These are phyloP conservation scores for Corythoichthys intestinalis DNA, from an alignment of 2,113 vertebrate genomes.

Conservation along the genomic window DNA sequence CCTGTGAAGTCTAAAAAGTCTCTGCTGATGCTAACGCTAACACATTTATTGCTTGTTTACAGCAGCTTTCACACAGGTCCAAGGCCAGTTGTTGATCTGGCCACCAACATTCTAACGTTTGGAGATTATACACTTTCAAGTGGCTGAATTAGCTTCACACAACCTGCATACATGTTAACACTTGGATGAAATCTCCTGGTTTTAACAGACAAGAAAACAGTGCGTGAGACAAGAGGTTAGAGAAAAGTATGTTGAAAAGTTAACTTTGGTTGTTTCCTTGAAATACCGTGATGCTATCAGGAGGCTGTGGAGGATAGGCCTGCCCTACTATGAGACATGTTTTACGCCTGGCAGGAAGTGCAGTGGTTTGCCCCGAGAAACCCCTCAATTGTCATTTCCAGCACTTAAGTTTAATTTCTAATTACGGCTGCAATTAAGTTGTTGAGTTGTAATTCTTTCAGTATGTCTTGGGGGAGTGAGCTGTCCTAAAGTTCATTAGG, in stretches of 20 bases:
- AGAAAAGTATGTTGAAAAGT: slow-evolving; percentile 26
- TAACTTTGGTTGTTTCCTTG: slow-evolving; percentile 25
- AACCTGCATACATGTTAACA: slow-evolving; percentile 29
- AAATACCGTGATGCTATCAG: slow-evolving; percentile 39
- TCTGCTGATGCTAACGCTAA: slow-evolving; percentile 32
- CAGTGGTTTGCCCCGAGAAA: slow-evolving; percentile 12
- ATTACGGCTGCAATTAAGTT: slow-evolving; percentile 52
- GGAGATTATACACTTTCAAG: background rate
- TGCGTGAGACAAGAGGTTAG: slow-evolving; percentile 12
- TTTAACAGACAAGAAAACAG: slow-evolving; percentile 8
- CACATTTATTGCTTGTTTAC: slow-evolving; percentile 21
- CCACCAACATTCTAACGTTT: background rate
- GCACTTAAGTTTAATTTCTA: slow-evolving; percentile 39
- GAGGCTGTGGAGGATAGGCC: background rate
- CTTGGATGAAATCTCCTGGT: slow-evolving; percentile 24
- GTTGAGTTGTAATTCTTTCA: slow-evolving; percentile 53
- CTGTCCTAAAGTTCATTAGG: slow-evolving; percentile 29
- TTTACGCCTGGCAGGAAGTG: slow-evolving; percentile 23
- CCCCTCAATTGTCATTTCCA: slow-evolving; percentile 40
- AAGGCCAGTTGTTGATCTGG: background rate
- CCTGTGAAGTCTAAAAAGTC: slow-evolving; percentile 39
- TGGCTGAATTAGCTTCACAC: slow-evolving; percentile 35
- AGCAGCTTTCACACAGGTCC: background rate
- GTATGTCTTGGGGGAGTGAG: slow-evolving; percentile 25
- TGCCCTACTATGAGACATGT: slow-evolving; percentile 7